Evolutionary conservation across 2,797 vertebrate genomes (phyloP).

Genomic region (Chanos chanos): DNA sequence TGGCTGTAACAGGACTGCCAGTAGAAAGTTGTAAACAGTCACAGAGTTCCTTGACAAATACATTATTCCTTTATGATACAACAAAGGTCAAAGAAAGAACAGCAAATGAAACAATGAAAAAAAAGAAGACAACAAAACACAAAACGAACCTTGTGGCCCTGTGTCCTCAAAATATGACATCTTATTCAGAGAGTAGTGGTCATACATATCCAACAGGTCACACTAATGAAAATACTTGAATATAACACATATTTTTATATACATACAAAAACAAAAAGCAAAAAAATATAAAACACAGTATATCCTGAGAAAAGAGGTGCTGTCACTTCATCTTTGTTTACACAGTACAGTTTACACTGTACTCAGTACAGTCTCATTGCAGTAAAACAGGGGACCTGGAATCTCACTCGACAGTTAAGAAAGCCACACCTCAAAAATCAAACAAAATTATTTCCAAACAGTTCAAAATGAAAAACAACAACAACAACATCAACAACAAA

Average conservation of each 20-base stretch:
- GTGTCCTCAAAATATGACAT: constrained; percentile 30
- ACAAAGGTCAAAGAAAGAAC: no score
- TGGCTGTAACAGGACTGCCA: no score
- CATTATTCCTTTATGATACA: no score
- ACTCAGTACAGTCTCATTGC: no score
- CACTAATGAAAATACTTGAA: constrained; percentile 22
- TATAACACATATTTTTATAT: constrained; percentile 48
- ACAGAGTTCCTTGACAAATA: no score
- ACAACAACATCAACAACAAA: constrained; percentile 24
- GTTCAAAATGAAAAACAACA: neutral
- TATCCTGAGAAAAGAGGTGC: constrained; percentile 68
- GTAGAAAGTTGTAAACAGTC: no score
- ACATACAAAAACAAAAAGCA: constrained; percentile 33
- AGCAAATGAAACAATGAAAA: no score
- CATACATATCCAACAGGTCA: constrained; percentile 40
- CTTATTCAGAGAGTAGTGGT: constrained; percentile 53
- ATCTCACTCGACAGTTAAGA: constrained; percentile 39
- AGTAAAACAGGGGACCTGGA: constrained; percentile 32
- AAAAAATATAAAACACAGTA: constrained; percentile 42
- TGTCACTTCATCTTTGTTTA: constrained; percentile 62
- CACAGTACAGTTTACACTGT: constrained; percentile 54
- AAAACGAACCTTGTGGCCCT: neutral
- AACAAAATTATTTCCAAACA: constrained; percentile 56
- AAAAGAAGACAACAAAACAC: constrained; percentile 20
- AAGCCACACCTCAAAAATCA: constrained; percentile 52